Conservation (phyloP, 2,888 invertebrate species). For the Hirtodrosophila alboralis region DNA sequence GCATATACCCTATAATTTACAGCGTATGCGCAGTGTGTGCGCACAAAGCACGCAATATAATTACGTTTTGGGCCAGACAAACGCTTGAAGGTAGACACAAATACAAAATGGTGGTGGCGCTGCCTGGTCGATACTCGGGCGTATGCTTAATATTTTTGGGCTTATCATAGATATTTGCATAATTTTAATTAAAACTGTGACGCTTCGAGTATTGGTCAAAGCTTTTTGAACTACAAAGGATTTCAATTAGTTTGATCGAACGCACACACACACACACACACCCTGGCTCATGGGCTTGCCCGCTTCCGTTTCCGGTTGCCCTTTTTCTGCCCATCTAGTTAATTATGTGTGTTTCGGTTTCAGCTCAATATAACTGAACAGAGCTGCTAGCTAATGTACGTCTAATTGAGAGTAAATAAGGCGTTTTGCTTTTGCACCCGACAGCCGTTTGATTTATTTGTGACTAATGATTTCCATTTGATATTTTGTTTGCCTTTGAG, state of each 20-base stretch:
- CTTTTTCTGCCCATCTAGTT: conserved; percentile 29
- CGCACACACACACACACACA: conserved; percentile 4
- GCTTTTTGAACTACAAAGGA: conserved; percentile 23
- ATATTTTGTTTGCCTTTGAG: conserved; percentile 41
- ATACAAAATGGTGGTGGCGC: conserved; percentile 1
- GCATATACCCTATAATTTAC: not conserved
- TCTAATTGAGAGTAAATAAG: conserved; percentile 73
- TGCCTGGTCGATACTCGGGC: conserved; percentile 3
- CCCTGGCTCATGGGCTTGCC: conserved; percentile 21
- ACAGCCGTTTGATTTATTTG: conserved; percentile 69
- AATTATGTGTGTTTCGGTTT: conserved; percentile 42
- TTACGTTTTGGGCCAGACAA: conserved; percentile 1
- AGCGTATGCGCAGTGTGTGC: conserved; percentile 10
- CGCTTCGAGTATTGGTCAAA: conserved; percentile 22
- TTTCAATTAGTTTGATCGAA: conserved; percentile 43
- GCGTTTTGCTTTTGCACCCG: conserved; percentile 36
- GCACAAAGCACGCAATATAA: conserved; percentile 17
- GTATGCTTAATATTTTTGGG: conserved; percentile 32
- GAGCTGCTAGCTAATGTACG: conserved; percentile 57
- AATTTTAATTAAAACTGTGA: conserved; percentile 64
- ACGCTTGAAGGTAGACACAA: conserved; percentile 20
- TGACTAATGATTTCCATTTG: conserved; percentile 59
- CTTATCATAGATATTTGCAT: conserved; percentile 56
- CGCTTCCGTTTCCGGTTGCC: conserved; percentile 34
- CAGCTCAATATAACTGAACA: conserved; percentile 28